Conservation (phyloP, 1,140 invertebrate species). For the Aporrectodea caliginosa region DNA sequence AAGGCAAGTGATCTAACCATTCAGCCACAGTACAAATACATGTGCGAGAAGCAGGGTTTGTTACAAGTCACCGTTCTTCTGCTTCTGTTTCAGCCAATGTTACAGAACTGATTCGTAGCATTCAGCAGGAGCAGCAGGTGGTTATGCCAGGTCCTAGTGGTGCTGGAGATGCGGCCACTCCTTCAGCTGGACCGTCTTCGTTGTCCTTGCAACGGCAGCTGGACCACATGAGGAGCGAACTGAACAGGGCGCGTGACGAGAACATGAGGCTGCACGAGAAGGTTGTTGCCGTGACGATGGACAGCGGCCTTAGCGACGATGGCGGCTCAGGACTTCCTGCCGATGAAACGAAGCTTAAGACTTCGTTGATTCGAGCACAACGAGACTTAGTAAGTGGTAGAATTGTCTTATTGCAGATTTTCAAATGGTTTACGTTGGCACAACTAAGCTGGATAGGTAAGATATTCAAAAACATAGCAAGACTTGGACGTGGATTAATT, state of each 20-base stretch:
- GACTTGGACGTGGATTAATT: too few relatives aligned
- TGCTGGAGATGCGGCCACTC: not conserved
- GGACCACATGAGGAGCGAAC: conserved; percentile 7
- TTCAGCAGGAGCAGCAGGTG: not conserved
- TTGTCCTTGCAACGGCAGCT: not conserved
- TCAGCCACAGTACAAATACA: too few relatives aligned
- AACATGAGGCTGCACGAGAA: conserved; percentile 18
- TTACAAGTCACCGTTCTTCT: conserved; percentile 13
- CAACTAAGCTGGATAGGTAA: too few relatives aligned
- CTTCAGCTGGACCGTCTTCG: not conserved
- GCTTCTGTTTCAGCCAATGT: not conserved
- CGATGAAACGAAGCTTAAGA: not conserved
- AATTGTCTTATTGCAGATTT: too few relatives aligned
- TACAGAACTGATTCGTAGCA: not conserved
- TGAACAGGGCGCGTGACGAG: conserved; percentile 3
- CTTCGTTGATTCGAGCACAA: conserved; percentile 42
- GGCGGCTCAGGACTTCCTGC: not conserved
- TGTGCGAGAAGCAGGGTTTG: too few relatives aligned
- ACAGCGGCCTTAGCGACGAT: not conserved
- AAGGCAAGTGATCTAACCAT: too few relatives aligned
- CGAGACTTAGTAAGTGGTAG: conserved; percentile 50
- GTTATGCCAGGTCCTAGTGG: not conserved
- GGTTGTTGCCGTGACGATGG: not conserved
- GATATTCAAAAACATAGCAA: too few relatives aligned
- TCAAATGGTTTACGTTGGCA: too few relatives aligned